phyloP scores from a whole-genome alignment of 2,797 vertebrate species.

The Rhincodon typus region DNA sequence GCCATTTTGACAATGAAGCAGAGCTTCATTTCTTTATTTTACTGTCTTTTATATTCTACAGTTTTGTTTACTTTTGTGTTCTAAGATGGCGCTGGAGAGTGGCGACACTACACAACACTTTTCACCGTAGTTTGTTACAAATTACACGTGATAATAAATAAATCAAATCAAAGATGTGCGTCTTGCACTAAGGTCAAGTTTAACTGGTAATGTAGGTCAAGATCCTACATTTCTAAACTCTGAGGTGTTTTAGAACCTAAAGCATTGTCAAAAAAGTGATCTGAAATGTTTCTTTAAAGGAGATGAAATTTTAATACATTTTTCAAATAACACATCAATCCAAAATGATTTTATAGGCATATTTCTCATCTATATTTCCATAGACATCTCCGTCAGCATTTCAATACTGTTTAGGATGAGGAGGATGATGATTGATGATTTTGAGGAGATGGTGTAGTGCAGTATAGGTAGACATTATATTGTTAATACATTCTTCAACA shows the following conservation, averaged over 20 bases:
- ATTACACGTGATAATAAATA: too few species aligned
- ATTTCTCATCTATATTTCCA: background rate
- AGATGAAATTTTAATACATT: background rate
- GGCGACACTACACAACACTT: too few species aligned
- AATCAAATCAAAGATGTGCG: too few species aligned
- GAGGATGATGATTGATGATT: background rate
- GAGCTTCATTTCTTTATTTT: too few species aligned
- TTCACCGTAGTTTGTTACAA: too few species aligned
- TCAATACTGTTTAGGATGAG: background rate
- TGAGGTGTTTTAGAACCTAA: background rate
- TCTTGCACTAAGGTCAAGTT: background rate
- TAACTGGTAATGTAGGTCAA: background rate
- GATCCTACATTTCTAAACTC: background rate
- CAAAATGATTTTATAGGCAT: background rate
- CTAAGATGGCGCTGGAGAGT: too few species aligned
- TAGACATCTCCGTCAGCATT: too few species aligned
- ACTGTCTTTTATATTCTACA: too few species aligned
- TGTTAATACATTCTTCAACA: background rate
- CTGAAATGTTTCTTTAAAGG: background rate
- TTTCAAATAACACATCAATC: background rate
- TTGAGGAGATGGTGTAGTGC: background rate
- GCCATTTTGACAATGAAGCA: background rate
- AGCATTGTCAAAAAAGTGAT: background rate
- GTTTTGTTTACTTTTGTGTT: too few species aligned
- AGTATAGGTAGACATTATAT: background rate